These are phyloP conservation scores for Actinostola sp. DNA, from an alignment of 92 coral and sea anemone species.

Conservation along the genomic window DNA sequence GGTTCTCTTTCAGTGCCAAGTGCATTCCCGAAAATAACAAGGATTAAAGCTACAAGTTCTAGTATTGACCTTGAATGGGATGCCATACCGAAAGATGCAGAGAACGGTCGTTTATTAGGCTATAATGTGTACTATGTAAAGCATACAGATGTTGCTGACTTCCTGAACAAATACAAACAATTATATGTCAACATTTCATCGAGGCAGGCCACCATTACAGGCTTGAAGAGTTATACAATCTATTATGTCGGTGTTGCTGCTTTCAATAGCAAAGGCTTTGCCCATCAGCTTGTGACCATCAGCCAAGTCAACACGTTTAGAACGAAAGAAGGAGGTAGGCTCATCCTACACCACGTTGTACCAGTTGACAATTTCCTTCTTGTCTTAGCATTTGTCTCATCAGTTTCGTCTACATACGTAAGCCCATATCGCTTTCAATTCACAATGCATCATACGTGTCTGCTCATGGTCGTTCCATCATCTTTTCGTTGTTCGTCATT, in stretches of 20 bases:
- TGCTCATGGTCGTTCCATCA: too few relatives aligned
- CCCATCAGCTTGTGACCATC: constrained; percentile 1
- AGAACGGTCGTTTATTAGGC: constrained; percentile 30
- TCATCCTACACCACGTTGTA: too few relatives aligned
- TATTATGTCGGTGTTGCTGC: constrained; percentile 39
- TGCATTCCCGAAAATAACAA: constrained; percentile 22
- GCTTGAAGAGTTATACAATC: constrained; percentile 16
- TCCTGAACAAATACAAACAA: constrained; percentile 17
- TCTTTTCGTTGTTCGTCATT: too few relatives aligned
- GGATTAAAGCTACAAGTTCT: neutral
- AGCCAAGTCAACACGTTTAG: neutral
- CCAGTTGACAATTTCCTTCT: neutral
- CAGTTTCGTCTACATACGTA: too few relatives aligned
- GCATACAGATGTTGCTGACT: constrained; percentile 15
- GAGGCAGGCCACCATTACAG: constrained; percentile 10
- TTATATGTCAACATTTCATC: neutral
- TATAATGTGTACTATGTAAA: constrained; percentile 27
- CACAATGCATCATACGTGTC: too few relatives aligned
- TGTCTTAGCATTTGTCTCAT: too few relatives aligned
- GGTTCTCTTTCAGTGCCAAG: constrained; percentile 31
- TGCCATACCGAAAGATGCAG: constrained; percentile 18
- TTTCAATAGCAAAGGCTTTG: constrained; percentile 31
- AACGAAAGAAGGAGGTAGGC: constrained; percentile 44
- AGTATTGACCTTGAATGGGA: constrained; percentile 31
- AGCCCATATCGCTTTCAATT: too few relatives aligned